phyloP scores from a whole-genome alignment of 1,140 invertebrate genomes.

The Lordiphosa mommai region DNA sequence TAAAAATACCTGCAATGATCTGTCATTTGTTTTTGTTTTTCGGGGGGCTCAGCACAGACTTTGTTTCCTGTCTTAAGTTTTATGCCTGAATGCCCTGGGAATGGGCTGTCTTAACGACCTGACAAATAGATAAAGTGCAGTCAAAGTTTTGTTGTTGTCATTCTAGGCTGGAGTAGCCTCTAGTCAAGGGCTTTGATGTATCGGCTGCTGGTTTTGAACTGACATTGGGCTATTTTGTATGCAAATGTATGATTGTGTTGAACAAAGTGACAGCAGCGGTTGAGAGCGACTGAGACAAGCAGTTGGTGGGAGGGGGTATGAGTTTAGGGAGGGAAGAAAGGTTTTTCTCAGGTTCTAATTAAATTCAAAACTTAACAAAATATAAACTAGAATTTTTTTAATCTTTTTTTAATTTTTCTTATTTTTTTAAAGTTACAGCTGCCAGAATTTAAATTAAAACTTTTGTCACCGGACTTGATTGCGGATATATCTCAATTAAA shows the following conservation, averaged over 20 bases:
- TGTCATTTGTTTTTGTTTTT: slow-evolving; percentile 22
- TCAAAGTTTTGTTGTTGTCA: slow-evolving; percentile 18
- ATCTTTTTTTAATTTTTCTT: too few relatives aligned
- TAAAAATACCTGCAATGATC: slow-evolving; percentile 40
- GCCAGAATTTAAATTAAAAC: too few relatives aligned
- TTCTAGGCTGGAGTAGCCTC: background rate
- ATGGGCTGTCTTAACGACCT: slow-evolving; percentile 43
- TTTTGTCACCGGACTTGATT: too few relatives aligned
- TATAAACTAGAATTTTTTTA: too few relatives aligned
- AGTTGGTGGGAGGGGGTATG: too few relatives aligned
- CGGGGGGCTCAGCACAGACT: background rate
- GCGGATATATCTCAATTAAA: slow-evolving; percentile 34
- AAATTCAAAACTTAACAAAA: too few relatives aligned
- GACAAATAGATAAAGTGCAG: slow-evolving; percentile 54
- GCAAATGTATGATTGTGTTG: slow-evolving; percentile 12
- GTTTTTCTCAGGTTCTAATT: too few relatives aligned
- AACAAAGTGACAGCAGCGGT: slow-evolving; percentile 3
- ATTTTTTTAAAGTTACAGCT: too few relatives aligned
- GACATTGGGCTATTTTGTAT: slow-evolving; percentile 6
- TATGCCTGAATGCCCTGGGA: slow-evolving; percentile 49
- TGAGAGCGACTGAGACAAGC: too few relatives aligned
- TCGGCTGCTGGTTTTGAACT: slow-evolving; percentile 11
- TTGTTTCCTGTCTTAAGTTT: slow-evolving; percentile 43
- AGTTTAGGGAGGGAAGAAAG: too few relatives aligned
- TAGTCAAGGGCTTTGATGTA: slow-evolving; percentile 6